phyloP scores from a whole-genome alignment of 2,888 invertebrate genomes.

The Agapostemon virescens region DNA sequence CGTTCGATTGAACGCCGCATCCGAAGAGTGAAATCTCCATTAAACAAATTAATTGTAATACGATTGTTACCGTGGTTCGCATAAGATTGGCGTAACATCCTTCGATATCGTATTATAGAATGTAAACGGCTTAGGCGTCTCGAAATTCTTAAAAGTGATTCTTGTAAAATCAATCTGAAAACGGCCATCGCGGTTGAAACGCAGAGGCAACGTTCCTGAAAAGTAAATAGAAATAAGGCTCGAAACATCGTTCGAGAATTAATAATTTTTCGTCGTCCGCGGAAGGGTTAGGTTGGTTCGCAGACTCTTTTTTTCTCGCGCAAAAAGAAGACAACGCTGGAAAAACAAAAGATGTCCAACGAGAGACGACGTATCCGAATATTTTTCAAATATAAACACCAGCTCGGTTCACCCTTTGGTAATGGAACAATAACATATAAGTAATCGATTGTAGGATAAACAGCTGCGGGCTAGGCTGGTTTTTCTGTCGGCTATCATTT shows the following conservation, averaged over 20 bases:
- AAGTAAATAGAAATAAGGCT: neutral
- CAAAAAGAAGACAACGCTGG: neutral
- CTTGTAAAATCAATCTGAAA: neutral
- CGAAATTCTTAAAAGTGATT: neutral
- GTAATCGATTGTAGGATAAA: constrained; percentile 52
- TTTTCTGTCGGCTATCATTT: constrained; percentile 38
- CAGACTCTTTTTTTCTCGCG: neutral
- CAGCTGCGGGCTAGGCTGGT: constrained; percentile 40
- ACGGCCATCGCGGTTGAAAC: neutral
- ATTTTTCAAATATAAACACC: constrained; percentile 30
- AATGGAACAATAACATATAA: constrained; percentile 58
- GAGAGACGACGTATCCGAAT: constrained; percentile 15
- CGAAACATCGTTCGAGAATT: no score
- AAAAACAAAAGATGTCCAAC: constrained; percentile 14
- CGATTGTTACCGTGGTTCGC: no score
- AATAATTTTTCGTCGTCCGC: neutral
- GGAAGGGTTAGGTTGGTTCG: neutral
- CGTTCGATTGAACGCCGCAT: no score
- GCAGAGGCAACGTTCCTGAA: neutral
- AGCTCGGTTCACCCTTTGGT: constrained; percentile 38
- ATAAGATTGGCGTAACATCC: no score
- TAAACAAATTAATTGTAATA: no score
- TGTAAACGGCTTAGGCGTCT: neutral
- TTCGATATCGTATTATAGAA: no score
- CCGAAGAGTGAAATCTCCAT: no score